phyloP scores from a whole-genome alignment of 1,140 invertebrate species.

The Dendroctonus valens region DNA sequence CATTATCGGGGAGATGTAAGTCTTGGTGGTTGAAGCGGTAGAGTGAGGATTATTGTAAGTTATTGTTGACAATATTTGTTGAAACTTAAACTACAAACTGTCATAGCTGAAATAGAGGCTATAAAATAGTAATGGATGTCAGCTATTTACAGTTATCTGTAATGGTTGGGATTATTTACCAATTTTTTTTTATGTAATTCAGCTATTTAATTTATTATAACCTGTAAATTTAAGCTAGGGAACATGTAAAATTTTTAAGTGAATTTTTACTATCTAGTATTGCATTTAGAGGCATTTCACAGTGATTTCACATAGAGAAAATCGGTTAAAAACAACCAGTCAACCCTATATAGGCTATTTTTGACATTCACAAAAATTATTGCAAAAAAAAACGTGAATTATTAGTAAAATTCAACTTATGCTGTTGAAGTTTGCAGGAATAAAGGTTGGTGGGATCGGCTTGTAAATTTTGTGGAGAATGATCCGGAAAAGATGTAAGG shows the following conservation, averaged over 20 bases:
- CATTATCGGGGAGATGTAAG: too few species aligned
- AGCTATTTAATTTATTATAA: not conserved
- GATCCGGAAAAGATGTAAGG: constrained; percentile 41
- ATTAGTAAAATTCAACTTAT: not conserved
- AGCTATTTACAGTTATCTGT: constrained; percentile 1
- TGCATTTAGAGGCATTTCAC: too few species aligned
- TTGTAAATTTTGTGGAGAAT: constrained; percentile 20
- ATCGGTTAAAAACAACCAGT: not conserved
- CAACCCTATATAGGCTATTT: not conserved
- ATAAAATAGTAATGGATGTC: too few species aligned
- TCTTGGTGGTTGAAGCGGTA: too few species aligned
- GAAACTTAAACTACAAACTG: too few species aligned
- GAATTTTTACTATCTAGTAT: not conserved
- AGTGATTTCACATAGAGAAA: not conserved
- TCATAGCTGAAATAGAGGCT: too few species aligned
- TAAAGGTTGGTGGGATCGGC: not conserved
- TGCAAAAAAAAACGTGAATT: not conserved
- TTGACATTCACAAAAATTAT: constrained; percentile 1
- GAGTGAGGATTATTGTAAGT: too few species aligned
- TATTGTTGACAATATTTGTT: too few species aligned
- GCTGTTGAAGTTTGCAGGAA: not conserved
- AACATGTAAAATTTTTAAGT: not conserved
- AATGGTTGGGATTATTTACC: not conserved
- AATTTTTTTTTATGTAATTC: constrained; percentile 1
- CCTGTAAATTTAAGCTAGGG: not conserved